A percentile compares a stretch with the other conserved stretches of the same genome.
Evolutionary conservation across 2,888 invertebrate species (phyloP).

Genomic region (Lamellibrachia satsuma): DNA sequence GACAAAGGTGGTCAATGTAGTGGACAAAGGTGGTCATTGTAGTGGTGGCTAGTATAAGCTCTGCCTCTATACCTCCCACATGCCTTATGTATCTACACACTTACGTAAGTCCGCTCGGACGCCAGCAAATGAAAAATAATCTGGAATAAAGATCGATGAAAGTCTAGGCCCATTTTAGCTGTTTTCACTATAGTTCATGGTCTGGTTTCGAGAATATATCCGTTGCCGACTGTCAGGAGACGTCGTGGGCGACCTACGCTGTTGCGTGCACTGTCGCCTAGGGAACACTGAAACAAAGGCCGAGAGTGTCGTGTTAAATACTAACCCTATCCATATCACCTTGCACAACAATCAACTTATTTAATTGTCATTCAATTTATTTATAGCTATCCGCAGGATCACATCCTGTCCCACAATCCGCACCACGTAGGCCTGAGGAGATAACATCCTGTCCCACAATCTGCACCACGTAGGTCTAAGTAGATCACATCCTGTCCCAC

Average conservation of each 20-base stretch:
- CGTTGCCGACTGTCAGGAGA: not conserved
- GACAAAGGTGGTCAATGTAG: not conserved
- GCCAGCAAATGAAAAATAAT: constrained; percentile 17
- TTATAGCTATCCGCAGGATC: no score
- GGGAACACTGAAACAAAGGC: not conserved
- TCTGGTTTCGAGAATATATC: not conserved
- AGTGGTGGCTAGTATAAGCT: no score
- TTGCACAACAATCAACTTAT: no score
- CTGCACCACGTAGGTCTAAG: no score
- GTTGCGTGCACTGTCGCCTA: not conserved
- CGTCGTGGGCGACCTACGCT: not conserved
- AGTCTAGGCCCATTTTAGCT: constrained; percentile 17
- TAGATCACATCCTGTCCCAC: no score
- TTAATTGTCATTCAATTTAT: no score
- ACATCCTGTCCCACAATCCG: no score
- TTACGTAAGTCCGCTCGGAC: constrained; percentile 17
- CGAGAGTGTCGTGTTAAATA: not conserved
- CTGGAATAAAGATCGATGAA: constrained; percentile 13
- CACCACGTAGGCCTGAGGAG: no score
- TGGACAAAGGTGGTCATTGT: no score
- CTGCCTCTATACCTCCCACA: not conserved
- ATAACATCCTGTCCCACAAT: no score
- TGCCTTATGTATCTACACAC: not conserved
- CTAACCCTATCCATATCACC: no score
- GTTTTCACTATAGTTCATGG: not conserved